A percentile compares a stretch with the other conserved stretches of the same genome.
Conservation (phyloP, 2,888 invertebrate genomes). For the Leptopilina syphax region DNA sequence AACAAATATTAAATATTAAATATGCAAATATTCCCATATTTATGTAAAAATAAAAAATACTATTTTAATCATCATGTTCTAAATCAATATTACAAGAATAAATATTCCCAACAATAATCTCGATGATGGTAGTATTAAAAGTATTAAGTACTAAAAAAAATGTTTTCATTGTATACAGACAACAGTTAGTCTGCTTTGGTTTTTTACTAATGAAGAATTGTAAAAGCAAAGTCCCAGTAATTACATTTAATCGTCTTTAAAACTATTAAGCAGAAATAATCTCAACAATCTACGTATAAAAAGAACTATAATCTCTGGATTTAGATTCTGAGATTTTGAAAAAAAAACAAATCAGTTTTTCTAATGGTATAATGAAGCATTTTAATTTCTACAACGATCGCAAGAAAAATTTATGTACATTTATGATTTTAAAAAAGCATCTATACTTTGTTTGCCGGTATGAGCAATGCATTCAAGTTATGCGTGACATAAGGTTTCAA, state of each 20-base stretch:
- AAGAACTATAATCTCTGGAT: not conserved
- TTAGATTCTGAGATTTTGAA: not conserved
- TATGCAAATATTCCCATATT: too few species aligned
- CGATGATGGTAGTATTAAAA: not conserved
- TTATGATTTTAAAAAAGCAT: too few species aligned
- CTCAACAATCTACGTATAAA: not conserved
- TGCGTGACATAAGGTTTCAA: constrained; percentile 1
- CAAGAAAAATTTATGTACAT: too few species aligned
- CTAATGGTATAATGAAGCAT: not conserved
- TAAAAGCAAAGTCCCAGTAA: constrained; percentile 8
- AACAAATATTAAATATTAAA: too few species aligned
- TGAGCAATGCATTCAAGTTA: not conserved
- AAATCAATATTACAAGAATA: not conserved
- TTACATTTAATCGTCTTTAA: constrained; percentile 4
- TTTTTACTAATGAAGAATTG: not conserved
- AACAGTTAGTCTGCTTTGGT: constrained; percentile 12
- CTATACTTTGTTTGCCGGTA: not conserved
- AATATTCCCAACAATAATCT: not conserved
- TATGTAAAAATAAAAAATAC: too few species aligned
- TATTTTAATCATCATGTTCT: not conserved
- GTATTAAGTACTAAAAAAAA: not conserved
- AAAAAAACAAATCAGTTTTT: not conserved
- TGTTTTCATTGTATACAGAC: constrained; percentile 3
- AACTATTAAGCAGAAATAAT: constrained; percentile 8
- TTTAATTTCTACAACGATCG: not conserved